phyloP scores from a whole-genome alignment of 2,797 vertebrate species.

The Pipistrellus pygmaeus region DNA sequence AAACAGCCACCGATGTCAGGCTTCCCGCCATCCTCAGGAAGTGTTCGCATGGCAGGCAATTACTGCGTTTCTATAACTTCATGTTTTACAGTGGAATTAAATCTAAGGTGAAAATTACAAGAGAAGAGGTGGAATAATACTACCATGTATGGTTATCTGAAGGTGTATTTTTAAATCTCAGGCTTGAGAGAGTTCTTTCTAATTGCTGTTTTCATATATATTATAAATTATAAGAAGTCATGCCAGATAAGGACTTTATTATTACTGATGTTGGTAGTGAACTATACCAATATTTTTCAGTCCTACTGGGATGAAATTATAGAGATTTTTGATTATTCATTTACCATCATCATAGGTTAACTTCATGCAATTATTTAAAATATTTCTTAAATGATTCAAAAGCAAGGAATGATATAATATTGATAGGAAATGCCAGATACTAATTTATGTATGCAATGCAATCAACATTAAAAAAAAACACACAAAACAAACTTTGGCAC shows the following conservation, averaged over 20 bases:
- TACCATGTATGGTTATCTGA: neutral
- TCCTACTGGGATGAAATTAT: neutral
- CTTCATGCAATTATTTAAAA: neutral
- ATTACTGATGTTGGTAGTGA: neutral
- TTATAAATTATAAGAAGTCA: neutral
- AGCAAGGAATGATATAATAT: neutral
- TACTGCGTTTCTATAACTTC: neutral
- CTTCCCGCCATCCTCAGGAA: neutral
- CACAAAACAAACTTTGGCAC: neutral
- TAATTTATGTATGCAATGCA: neutral
- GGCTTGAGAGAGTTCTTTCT: neutral
- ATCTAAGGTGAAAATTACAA: neutral
- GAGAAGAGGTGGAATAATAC: neutral
- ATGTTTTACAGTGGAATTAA: neutral
- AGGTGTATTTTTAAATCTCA: neutral
- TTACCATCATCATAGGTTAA: neutral
- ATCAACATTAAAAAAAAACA: neutral
- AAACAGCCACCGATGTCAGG: neutral
- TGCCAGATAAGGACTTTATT: neutral
- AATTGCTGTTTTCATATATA: neutral
- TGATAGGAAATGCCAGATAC: neutral
- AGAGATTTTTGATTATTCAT: neutral
- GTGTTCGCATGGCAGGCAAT: neutral
- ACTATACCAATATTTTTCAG: conserved; percentile 11
- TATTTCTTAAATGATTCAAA: neutral